Evolutionary conservation across 2,113 vertebrate species (phyloP).

Genomic region (Sprattus sprattus): DNA sequence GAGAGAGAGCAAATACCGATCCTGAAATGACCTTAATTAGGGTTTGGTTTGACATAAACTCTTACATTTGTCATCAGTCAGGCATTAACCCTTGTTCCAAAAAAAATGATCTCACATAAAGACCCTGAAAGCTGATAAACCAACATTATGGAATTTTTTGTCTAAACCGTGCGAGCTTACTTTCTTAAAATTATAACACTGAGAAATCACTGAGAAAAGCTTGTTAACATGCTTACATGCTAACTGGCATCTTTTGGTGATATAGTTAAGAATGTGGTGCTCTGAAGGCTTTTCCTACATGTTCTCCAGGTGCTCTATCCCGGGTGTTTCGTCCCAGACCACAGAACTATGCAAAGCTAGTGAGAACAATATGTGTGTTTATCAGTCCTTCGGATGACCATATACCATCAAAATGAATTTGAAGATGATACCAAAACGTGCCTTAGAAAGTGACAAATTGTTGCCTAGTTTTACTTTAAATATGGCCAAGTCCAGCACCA

Average conservation of each 20-base stretch:
- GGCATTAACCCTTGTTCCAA: neutral
- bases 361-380: neutral
- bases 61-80: neutral
- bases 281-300: too few species aligned
- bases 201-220: too few species aligned
- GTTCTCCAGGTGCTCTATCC: too few species aligned
- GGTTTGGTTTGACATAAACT: neutral
- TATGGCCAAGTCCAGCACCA: neutral
- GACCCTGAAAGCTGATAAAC: neutral
- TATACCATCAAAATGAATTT: neutral
- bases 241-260: too few species aligned
- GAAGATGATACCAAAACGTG: neutral
- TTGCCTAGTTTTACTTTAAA: neutral
- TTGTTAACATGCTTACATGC: too few species aligned
- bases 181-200: too few species aligned
- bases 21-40: neutral
- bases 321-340: neutral
- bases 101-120: neutral
- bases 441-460: neutral
- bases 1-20: neutral
- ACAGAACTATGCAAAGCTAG: neutral
- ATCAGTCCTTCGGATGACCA: neutral
- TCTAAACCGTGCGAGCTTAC: neutral
- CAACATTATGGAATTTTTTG: neutral
- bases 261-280: too few species aligned